Evolutionary conservation across 2,888 invertebrate genomes (phyloP).

Genomic region (Monoplex corrugatus): DNA sequence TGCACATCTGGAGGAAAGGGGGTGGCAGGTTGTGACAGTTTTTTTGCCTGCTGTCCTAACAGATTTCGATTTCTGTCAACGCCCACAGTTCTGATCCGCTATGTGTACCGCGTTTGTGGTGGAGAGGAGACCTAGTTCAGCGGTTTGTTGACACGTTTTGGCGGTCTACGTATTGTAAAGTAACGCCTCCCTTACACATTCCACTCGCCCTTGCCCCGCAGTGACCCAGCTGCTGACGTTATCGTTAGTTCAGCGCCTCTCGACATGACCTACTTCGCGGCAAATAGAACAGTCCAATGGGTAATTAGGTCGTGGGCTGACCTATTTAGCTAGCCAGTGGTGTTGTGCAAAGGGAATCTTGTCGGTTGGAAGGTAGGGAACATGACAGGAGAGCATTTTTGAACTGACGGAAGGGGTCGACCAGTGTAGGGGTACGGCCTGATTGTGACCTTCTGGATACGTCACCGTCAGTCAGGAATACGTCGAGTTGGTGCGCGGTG

Average conservation of each 20-base stretch:
- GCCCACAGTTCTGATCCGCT: too few species aligned
- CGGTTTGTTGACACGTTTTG: too few species aligned
- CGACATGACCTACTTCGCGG: conserved; percentile 37
- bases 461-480: too few species aligned
- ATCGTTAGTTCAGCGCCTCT: background rate
- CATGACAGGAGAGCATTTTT: background rate
- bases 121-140: too few species aligned
- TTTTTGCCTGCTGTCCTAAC: background rate
- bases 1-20: background rate
- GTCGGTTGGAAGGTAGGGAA: background rate
- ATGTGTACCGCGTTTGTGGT: too few species aligned
- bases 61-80: background rate
- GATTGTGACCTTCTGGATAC: background rate
- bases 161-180: too few species aligned
- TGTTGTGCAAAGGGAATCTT: conserved; percentile 11
- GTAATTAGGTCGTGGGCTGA: conserved; percentile 46
- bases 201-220: background rate
- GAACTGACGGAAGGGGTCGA: background rate
- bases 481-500: too few species aligned
- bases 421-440: background rate
- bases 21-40: background rate
- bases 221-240: conserved; percentile 12
- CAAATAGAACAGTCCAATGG: conserved; percentile 41
- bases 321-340: background rate
- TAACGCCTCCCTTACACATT: too few species aligned